phyloP scores from a whole-genome alignment of 2,797 vertebrate genomes.

The Megalops cyprinoides region DNA sequence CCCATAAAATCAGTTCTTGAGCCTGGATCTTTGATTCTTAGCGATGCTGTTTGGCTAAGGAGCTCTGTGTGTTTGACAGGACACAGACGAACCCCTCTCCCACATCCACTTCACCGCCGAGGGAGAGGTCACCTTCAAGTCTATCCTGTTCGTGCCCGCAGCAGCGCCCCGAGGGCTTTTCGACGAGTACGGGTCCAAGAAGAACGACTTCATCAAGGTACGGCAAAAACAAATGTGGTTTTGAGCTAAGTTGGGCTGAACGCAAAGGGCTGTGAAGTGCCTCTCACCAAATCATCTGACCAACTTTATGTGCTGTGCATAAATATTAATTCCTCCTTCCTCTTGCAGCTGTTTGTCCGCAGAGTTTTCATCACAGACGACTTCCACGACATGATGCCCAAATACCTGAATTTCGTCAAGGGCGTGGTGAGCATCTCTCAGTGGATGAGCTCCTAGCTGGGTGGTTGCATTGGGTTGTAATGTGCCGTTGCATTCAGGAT shows the following conservation, averaged over 20 bases:
- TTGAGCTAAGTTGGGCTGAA: not conserved
- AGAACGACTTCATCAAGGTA: constrained; percentile 98
- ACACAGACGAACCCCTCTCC: constrained; percentile 87
- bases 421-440: constrained; percentile 86
- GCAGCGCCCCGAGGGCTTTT: constrained; percentile 94
- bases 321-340: too few species aligned
- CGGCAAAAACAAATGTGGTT: not conserved
- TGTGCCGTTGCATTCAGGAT: too few species aligned
- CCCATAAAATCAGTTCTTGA: too few species aligned
- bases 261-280: not conserved
- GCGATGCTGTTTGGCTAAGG: too few species aligned
- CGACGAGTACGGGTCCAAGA: constrained; percentile 97
- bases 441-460: not conserved
- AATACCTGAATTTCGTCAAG: constrained; percentile 96
- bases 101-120: constrained; percentile 98
- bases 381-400: constrained; percentile 99
- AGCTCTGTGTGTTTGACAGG: constrained; percentile 69
- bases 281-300: not conserved
- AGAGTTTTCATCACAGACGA: constrained; percentile 98
- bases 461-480: not conserved
- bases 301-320: too few species aligned
- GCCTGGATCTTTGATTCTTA: too few species aligned
- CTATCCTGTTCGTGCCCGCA: constrained; percentile 92
- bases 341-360: constrained; percentile 31
- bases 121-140: constrained; percentile 98